phyloP scores from a whole-genome alignment of 1,140 invertebrate species.

The Carposina sasakii region DNA sequence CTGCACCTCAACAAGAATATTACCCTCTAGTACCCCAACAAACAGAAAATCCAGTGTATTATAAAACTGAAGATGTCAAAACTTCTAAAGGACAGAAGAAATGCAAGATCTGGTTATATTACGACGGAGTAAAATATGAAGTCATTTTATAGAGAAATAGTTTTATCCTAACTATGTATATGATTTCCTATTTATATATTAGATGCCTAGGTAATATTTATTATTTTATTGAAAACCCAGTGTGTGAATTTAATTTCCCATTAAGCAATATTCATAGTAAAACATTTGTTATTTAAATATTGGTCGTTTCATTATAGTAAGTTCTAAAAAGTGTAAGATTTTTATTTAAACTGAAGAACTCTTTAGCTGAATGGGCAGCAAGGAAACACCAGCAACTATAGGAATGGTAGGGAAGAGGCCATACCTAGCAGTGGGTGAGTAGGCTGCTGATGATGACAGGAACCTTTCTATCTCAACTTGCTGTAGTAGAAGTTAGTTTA shows the following conservation, averaged over 20 bases:
- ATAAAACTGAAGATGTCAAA: slow-evolving; percentile 25
- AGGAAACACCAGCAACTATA: too few species aligned
- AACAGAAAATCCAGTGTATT: too few species aligned
- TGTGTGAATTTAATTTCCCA: neutral
- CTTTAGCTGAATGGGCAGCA: too few species aligned
- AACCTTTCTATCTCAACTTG: too few species aligned
- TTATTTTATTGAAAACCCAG: neutral
- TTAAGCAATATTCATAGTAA: neutral
- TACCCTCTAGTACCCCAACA: too few species aligned
- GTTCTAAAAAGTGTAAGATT: neutral
- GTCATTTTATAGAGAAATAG: slow-evolving; percentile 18
- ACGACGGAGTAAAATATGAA: slow-evolving; percentile 52
- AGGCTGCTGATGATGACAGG: too few species aligned
- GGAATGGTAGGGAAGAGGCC: too few species aligned
- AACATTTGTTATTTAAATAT: neutral
- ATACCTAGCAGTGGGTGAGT: too few species aligned
- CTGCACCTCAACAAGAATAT: too few species aligned
- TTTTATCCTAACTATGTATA: slow-evolving; percentile 3
- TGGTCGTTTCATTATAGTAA: neutral
- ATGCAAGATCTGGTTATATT: slow-evolving; percentile 49
- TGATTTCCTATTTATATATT: neutral
- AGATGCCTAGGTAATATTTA: neutral
- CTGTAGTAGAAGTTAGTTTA: too few species aligned
- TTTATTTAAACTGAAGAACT: too few species aligned
- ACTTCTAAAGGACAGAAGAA: slow-evolving; percentile 27